Percentiles rank a stretch among this genome's conserved stretches.
These are phyloP conservation scores for Falco biarmicus DNA, from an alignment of 2,797 vertebrate species.

Conservation along the genomic window DNA sequence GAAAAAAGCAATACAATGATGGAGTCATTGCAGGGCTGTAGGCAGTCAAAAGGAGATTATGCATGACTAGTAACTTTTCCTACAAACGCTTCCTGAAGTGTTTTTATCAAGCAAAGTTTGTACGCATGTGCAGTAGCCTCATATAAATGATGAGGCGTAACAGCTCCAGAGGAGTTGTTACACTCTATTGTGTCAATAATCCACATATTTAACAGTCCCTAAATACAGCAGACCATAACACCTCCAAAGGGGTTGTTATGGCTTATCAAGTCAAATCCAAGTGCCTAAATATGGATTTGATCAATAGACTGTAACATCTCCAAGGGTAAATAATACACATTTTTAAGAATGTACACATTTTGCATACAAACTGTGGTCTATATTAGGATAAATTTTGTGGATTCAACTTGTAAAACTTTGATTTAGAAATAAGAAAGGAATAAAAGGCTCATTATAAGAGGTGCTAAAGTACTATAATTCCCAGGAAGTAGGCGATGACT, in stretches of 20 bases:
- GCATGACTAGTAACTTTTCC: neutral
- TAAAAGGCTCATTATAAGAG: constrained; percentile 45
- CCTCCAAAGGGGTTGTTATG: constrained; percentile 61
- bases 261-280: constrained; percentile 68
- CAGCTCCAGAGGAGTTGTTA: constrained; percentile 63
- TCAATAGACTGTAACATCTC: constrained; percentile 63
- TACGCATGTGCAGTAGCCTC: constrained; percentile 21
- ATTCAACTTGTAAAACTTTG: constrained; percentile 29
- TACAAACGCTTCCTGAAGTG: constrained; percentile 37
- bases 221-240: constrained; percentile 61
- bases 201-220: constrained; percentile 71
- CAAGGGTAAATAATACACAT: constrained; percentile 17
- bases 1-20: neutral
- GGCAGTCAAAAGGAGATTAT: constrained; percentile 34
- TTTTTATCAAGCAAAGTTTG: constrained; percentile 44
- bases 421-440: constrained; percentile 44
- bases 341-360: constrained; percentile 41
- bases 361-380: neutral
- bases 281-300: constrained; percentile 54
- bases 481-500: constrained; percentile 32
- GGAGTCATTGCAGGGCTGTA: neutral
- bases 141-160: constrained; percentile 61
- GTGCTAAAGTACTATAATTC: constrained; percentile 20
- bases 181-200: constrained; percentile 72
- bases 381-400: neutral